These are phyloP conservation scores for Clytia hemisphaerica DNA, from an alignment of 30 jellyfish, hydroid and myxozoan species.

Conservation along the genomic window DNA sequence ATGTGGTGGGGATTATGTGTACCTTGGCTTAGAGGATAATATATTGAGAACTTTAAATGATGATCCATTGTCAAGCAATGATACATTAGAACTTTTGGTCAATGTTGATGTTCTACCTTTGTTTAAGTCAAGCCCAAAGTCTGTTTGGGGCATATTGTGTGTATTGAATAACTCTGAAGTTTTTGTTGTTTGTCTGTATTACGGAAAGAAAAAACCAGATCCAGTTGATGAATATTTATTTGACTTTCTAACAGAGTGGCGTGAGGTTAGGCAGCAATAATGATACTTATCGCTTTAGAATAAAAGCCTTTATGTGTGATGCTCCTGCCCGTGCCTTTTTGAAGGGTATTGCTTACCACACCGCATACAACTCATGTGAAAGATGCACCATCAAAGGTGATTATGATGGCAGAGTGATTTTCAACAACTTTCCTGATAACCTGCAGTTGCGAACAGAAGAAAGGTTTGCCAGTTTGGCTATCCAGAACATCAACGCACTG, in stretches of 20 bases:
- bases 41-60: neutral
- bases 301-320: neutral
- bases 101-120: constrained; percentile 43
- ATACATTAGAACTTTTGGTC: constrained; percentile 3
- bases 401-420: too few relatives aligned
- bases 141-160: constrained; percentile 32
- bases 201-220: constrained; percentile 44
- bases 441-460: neutral
- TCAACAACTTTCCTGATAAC: too few relatives aligned
- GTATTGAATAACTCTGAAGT: constrained; percentile 21
- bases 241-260: constrained; percentile 34
- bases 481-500: constrained; percentile 8
- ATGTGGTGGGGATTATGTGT: constrained; percentile 32
- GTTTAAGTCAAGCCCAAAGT: constrained; percentile 15
- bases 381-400: too few relatives aligned
- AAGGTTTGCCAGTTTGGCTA: constrained; percentile 17
- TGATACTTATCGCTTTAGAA: neutral
- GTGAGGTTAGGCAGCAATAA: neutral
- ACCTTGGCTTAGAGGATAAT: constrained; percentile 17
- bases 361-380: too few relatives aligned
- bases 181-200: constrained; percentile 37
- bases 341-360: too few relatives aligned
- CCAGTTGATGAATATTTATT: constrained; percentile 27
- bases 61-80: too few relatives aligned
- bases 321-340: too few relatives aligned